Conservation (phyloP, 2,797 vertebrate genomes). For the Alosa sapidissima region DNA sequence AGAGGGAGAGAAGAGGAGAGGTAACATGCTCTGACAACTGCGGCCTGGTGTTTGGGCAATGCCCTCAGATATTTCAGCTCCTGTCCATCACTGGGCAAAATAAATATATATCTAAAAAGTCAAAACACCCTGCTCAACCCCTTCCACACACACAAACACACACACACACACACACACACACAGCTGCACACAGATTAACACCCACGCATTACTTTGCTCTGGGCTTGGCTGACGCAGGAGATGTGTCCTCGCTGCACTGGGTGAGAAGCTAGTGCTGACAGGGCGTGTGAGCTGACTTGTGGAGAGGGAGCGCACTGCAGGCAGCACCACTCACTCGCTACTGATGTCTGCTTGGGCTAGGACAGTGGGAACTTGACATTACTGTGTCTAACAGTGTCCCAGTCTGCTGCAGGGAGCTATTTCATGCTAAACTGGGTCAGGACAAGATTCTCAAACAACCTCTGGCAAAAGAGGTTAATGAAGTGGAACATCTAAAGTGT, state of each 20-base stretch:
- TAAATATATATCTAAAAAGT: background rate
- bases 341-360: background rate
- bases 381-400: background rate
- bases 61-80: background rate
- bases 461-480: background rate
- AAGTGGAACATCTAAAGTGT: background rate
- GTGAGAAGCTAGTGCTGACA: constrained; percentile 16
- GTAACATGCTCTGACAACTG: constrained; percentile 27
- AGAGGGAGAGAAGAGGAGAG: background rate
- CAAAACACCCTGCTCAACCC: background rate
- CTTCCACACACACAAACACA: background rate
- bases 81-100: constrained; percentile 2
- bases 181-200: background rate
- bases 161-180: background rate
- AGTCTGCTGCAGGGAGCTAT: background rate
- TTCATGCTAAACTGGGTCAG: background rate
- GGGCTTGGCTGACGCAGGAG: background rate
- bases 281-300: background rate
- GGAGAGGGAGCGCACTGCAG: background rate
- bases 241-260: background rate
- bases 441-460: background rate
- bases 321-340: background rate
- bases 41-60: constrained; percentile 11
- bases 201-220: background rate
- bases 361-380: background rate